Base-by-base conservation (phyloP, 1,140 invertebrate genomes). In the Brachionus calyciflorus region DNA sequence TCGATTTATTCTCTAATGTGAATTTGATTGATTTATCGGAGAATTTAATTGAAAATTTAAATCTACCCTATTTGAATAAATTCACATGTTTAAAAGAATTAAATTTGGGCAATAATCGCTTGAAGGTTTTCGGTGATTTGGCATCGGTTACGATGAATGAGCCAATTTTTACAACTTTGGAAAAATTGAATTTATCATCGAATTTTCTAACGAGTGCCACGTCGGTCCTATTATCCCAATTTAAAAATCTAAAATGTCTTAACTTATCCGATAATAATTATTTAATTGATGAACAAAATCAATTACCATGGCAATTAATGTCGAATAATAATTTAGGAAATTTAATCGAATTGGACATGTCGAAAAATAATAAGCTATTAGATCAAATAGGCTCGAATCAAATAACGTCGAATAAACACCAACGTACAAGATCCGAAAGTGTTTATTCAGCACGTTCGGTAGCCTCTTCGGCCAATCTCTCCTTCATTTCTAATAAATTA, bases 231-330 rank as follows among this genome's bases (percentile, higher is more conserved):
- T 4, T 73, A 7, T 49, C 69, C 12, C 69, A 55, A n/a, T 73
- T 73, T 19, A 73, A 55, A 24, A 49, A 55, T 51, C 12, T 73
- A 10, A 73, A 49, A 33, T 55, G 51, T 14, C 26, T 73, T 4
- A 55, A 73, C 28, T 26, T 73, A 17, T 73, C 69, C 3, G 46
- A 73, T n/a, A 73, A 73, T 40, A 73, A 73, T n/a, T 51, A 28
- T 41, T n/a, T 73, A 30, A 73, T 73, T 6, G 46, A 41, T 33
- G 51, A 73, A 21, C 44, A 49, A 33, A 33, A 19, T 33, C 46
- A 53, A 19, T 17, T 73, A 7, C 69, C 69, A 37, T 73, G 69
- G 69, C 69, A 51, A 41, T n/a, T 49, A 9, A 55, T 49, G 51
- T 19, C 51, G 12, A 33, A 49, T 37, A n/a, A n/a, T n/a, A 21